Evolutionary conservation across 2,113 vertebrate species (phyloP), one percentile per base, ranked within the genome.

Genomic region (Notothenia rossii): DNA sequence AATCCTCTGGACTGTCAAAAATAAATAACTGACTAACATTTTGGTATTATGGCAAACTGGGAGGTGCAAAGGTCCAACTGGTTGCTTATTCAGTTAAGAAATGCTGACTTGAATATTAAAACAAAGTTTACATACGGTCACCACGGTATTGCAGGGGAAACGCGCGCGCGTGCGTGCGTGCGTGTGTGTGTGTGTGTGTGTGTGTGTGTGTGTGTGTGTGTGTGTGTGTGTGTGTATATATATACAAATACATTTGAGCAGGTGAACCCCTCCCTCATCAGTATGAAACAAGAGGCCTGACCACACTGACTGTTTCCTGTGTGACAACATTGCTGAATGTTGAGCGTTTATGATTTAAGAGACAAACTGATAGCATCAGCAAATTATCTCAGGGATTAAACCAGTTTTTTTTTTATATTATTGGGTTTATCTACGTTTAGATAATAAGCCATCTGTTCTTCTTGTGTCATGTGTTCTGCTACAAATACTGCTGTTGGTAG

Each of bases 291-390:
- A 29, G 2, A 48, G 25, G 25, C 53, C 46, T 55, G 60, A 48
- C 61, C 4, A 70, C 20, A 2, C 64, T 51, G 64, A n/a, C 58
- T 53, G 68, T 5, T 67, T 22, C 10, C 0, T 2, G 3, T 17
- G 55, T 53, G 75, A 59, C 55, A 72, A 62, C 77, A 7, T 81
- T 60, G 68, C 60, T 10, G 51, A 40, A 40, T 54, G 51, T 20
- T 29, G 15, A 17, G 59, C 36, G 33, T 45, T 55, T 46, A 33
- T 45, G 58, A 70, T 61, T 46, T 33, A 54, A 63, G 69, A 3
- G 22, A 72, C 33, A 50, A 50, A 40, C 5, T 6, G 17, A 59
- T 18, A 20, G 2, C 58, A 66, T 40, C 66, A 29, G 11, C 7
- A 29, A 0, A 17, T 59, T 43, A 7, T 17, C 49, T 55, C 14